Conservation (phyloP, 2,797 vertebrate species). For the Phoebastria nigripes region DNA sequence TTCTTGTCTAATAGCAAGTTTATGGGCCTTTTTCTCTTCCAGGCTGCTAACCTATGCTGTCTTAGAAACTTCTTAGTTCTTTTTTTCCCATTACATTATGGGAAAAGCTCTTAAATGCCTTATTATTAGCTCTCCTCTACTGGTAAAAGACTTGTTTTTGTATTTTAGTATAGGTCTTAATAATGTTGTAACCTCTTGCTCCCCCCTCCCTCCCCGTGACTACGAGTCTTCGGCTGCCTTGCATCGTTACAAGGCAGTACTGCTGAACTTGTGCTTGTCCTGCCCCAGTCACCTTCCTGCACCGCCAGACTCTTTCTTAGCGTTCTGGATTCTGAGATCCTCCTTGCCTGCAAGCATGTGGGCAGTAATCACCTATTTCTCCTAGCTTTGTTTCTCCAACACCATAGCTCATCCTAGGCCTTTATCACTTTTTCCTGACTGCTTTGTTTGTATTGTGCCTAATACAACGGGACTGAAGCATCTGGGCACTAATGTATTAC, state of each 20-base stretch:
- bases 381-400: neutral
- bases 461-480: neutral
- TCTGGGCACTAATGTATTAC: neutral
- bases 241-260: fast-evolving
- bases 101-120: neutral
- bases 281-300: neutral
- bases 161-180: neutral
- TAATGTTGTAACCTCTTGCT: neutral
- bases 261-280: neutral
- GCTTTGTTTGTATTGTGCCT: neutral
- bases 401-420: neutral
- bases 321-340: neutral
- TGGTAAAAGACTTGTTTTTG: neutral
- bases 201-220: neutral
- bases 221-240: neutral
- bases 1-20: neutral
- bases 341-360: neutral
- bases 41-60: neutral
- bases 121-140: neutral
- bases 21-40: neutral
- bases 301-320: neutral
- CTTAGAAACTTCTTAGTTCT: neutral
- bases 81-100: neutral
- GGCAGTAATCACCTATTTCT: neutral
- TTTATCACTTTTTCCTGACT: neutral